Evolutionary conservation across 2,888 invertebrate genomes (phyloP).

Genomic region (Coleophora deauratella): DNA sequence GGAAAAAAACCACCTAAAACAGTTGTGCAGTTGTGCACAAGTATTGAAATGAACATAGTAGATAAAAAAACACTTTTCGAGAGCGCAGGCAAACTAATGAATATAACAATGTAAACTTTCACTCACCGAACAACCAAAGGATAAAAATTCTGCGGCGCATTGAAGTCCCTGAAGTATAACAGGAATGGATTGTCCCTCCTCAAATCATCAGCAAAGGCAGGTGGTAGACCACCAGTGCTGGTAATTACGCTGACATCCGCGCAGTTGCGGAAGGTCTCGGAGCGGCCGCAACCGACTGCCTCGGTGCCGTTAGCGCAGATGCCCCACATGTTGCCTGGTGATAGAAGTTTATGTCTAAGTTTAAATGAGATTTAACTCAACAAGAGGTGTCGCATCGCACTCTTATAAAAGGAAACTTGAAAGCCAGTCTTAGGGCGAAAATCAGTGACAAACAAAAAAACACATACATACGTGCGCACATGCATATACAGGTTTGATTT

Average conservation of each 20-base stretch:
- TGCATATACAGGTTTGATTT: no score
- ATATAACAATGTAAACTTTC: neutral
- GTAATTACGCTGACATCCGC: slow-evolving; percentile 89
- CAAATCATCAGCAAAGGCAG: slow-evolving; percentile 78
- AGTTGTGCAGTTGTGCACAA: no score
- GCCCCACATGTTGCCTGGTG: slow-evolving; percentile 91
- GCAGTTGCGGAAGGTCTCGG: slow-evolving; percentile 93
- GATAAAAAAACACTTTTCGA: neutral
- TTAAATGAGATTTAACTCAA: no score
- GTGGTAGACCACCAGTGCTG: slow-evolving; percentile 83
- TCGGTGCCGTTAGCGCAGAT: slow-evolving; percentile 89
- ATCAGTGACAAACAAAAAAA: no score
- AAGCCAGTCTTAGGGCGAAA: no score
- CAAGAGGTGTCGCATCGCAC: no score
- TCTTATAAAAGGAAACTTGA: no score
- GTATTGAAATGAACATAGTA: no score
- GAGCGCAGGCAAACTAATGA: neutral
- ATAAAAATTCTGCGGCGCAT: slow-evolving; percentile 78
- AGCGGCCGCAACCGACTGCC: slow-evolving; percentile 90
- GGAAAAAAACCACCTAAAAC: no score
- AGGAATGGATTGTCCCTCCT: slow-evolving; percentile 80
- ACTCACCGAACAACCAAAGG: slow-evolving; percentile 83
- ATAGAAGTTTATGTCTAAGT: neutral
- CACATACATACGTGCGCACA: no score
- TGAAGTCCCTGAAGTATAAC: slow-evolving; percentile 82